Evolutionary conservation across 2,113 vertebrate genomes (phyloP).

Genomic region (Eulacestoma nigropectus): DNA sequence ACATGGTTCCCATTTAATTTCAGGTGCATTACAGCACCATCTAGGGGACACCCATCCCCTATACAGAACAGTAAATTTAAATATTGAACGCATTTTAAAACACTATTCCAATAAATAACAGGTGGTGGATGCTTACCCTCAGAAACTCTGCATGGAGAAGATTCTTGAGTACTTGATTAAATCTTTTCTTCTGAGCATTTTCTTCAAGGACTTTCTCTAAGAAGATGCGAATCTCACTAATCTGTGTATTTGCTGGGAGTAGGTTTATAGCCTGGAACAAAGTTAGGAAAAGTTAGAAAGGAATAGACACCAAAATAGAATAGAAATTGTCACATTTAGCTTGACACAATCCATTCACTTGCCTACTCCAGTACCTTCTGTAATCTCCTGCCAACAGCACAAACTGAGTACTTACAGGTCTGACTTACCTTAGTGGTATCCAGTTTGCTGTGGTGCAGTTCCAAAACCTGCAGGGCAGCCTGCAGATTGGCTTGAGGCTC

Average conservation of each 20-base stretch:
- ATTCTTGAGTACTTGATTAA: constrained; percentile 95
- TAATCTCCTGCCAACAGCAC: background rate
- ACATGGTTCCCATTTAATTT: background rate
- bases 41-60: background rate
- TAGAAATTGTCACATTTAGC: background rate
- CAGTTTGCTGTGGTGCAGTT: constrained; percentile 94
- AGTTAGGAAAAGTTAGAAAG: background rate
- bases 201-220: constrained; percentile 97
- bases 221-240: constrained; percentile 92
- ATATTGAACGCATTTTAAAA: background rate
- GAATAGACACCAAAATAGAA: background rate
- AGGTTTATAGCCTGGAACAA: constrained; percentile 87
- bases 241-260: constrained; percentile 96
- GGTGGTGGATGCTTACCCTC: constrained; percentile 70
- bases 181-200: constrained; percentile 91
- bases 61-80: background rate
- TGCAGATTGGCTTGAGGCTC: constrained; percentile 92
- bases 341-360: background rate
- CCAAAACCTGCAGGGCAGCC: constrained; percentile 90
- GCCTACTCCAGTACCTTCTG: background rate
- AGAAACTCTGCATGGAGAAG: constrained; percentile 96
- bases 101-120: background rate
- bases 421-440: constrained; percentile 90
- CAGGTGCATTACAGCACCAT: background rate
- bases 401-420: background rate